Evolutionary conservation across 2,888 invertebrate species (phyloP), one percentile per base, ranked within the genome.

Genomic region (Oscheius sp.): DNA sequence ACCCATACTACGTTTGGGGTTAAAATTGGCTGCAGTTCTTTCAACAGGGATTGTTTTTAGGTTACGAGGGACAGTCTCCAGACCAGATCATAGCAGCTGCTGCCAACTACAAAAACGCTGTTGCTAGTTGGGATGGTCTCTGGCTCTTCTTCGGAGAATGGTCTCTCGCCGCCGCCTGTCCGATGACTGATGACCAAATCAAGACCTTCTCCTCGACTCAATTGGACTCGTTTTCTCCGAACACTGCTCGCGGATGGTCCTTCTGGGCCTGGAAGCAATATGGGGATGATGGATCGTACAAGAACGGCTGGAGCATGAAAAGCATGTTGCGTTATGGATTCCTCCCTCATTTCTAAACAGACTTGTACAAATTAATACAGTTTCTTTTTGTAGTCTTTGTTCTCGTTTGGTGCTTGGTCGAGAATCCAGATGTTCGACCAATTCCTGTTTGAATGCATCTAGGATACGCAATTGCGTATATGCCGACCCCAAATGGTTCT

Each of bases 71-170:
- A 66, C 51, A 66, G 51, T 21, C 33, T 65, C 42, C 29, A 11
- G 9, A 21, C 13, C n/a, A 62, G n/a, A 63, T 63, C n/a, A 37
- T 47, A 21, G 21, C 5, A 2, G 63, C 63, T 47, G 63, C 63
- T n/a, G 11, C 21, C 11, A 48, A 48, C 29, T 63, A 63, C 50
- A 66, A 66, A 13, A 53, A 33, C n/a, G 1, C 2, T 10, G 37
- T 53, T 7, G n/a, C 10, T 5, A 48, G 50, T 2, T 66, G 66
- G 66, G 33, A 53, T 13, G 66, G 66, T 13, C 51, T 48, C 32
- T 66, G 66, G 66, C 51, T 66, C 2, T 53, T 53, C 13, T 21
- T 66, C 29, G 66, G 66, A 32, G 66, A 66, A 32, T 66, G 66
- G 66, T 48, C 50, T 35, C 33, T 66, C 33, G 66, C 66, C 5